Base-by-base conservation (phyloP, 2,113 vertebrate genomes). In the Sebastes fasciatus region DNA sequence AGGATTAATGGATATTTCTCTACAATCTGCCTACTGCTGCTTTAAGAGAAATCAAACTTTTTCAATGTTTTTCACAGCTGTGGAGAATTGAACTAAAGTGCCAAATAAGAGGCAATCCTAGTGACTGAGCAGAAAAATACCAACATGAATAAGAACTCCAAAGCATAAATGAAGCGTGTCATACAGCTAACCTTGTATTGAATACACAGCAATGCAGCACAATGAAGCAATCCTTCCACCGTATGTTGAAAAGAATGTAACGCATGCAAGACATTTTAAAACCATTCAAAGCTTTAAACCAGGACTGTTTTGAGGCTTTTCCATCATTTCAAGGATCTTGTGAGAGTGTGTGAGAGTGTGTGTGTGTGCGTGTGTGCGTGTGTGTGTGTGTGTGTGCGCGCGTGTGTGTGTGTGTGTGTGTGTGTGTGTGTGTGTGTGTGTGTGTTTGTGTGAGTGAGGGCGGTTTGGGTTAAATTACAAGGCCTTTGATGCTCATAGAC, bases 401-500 rank as follows among this genome's bases (percentile, higher is more conserved):
- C 12, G 46, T 49, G 48, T 49, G 12, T 48, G 46, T 17, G 16
- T 52, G 51, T 52, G 49, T 51, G 2, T 51, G 2, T 17, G 51
- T 67, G 70, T 66, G 43, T 52, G 34, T 70, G 26, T 71, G 61
- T 49, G 52, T 14, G 12, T 68, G 63, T 74, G 54, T 60, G 13
- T 54, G 70, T 80, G 62, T 58, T 26, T 43, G 68, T 74, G 71
- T 70, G 48, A 75, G 67, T 78, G n/a, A 55, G 5, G 26, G 82
- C 4, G 49, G 75, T 70, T 74, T 74, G 82, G 51, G 54, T 76
- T 80, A 77, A 89, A 89, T 91, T 89, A 84, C 76, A 85, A 86
- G 82, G 78, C 61, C 83, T 89, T 90, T 91, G 88, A 91, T 87
- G 74, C 71, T 54, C 17, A 21, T 11, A 76, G 74, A 87, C 84